Conservation (phyloP, 2,797 vertebrate species). For the Alfaro cultratus region DNA sequence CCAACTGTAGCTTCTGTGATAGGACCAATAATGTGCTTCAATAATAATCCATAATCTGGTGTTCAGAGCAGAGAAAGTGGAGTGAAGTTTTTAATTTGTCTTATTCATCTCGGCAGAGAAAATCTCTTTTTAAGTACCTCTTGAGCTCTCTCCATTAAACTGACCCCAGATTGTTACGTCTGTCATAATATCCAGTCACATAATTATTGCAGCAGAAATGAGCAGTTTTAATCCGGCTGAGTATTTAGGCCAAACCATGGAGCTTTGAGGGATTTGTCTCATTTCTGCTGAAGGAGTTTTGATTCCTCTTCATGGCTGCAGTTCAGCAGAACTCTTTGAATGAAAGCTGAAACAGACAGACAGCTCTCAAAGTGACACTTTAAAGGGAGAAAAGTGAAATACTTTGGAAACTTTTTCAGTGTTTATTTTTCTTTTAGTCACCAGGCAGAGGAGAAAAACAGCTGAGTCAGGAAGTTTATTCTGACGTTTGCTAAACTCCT, state of each 20-base stretch:
- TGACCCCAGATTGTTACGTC: constrained; percentile 6
- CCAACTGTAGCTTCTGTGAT: background rate
- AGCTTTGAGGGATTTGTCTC: constrained; percentile 49
- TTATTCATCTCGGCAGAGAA: constrained; percentile 10
- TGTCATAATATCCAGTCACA: constrained; percentile 13
- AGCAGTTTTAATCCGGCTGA: constrained; percentile 37
- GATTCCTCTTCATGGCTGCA: constrained; percentile 21
- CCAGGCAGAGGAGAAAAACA: constrained; percentile 19
- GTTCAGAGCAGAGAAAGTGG: background rate
- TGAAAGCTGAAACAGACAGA: constrained; percentile 14
- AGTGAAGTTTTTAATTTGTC: constrained; percentile 12
- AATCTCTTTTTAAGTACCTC: background rate
- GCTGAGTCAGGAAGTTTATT: constrained; percentile 35
- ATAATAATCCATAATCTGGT: constrained; percentile 13
- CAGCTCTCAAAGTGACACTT: background rate
- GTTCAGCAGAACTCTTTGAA: constrained; percentile 18
- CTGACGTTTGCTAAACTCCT: constrained; percentile 25
- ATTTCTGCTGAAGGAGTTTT: constrained; percentile 35
- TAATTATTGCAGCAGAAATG: constrained; percentile 45
- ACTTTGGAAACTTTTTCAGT: background rate
- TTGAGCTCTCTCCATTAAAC: constrained; percentile 3
- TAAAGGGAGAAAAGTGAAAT: constrained; percentile 7
- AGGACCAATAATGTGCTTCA: background rate
- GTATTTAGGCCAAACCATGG: constrained; percentile 51
- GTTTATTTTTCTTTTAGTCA: constrained; percentile 12